Base-by-base conservation (phyloP, 2,113 vertebrate genomes). In the Azemiops feae region DNA sequence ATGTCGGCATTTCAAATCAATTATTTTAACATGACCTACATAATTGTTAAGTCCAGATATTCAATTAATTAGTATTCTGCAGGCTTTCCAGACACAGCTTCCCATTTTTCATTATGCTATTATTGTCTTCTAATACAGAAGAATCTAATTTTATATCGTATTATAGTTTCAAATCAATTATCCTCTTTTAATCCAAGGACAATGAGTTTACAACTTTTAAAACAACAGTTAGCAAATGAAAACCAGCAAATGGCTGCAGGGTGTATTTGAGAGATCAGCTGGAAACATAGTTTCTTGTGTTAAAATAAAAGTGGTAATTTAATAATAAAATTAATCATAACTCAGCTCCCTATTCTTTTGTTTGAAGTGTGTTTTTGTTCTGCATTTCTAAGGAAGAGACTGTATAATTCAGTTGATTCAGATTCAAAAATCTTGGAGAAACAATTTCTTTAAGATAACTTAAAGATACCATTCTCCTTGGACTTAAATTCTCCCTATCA, bases 51-150 rank as follows among this genome's bases (percentile, higher is more conserved):
- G 88, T 91, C 23, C 58, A 50, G 92, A 90, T 95, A n/a, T 85
- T 95, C 92, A 96, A 95, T 96, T 95, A 90, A 18, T 93, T 96
- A 94, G 92, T 95, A 91, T 94, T 97, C 91, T 91, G 34, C 60
- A 92, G 94, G n/a, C 30, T 92, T 91, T 57, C 93, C 52, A 92
- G 10, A 94, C 23, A 89, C 57, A 88, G 58, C 92, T 1, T 89
- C 64, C 64, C 1, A 88, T 69, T 97, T 95, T 94, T 92, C 10
- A 93, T 94, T 93, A 57, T 88, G 89, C 27, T 92, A 25, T 95
- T 88, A 85, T 6, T 55, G 11, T 30, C 0, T 1, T 74, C n/a
- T 92, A 93, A 91, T 88, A 93, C 3, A 95, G 91, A 10, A 2
- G n/a, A 92, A 39, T 94, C 58, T 92, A 23, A 90, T 93, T 96